A percentile compares a stretch with the other conserved stretches of the same genome.
phyloP scores from a whole-genome alignment of 92 coral and sea anemone species.

The Desmophyllum pertusum region DNA sequence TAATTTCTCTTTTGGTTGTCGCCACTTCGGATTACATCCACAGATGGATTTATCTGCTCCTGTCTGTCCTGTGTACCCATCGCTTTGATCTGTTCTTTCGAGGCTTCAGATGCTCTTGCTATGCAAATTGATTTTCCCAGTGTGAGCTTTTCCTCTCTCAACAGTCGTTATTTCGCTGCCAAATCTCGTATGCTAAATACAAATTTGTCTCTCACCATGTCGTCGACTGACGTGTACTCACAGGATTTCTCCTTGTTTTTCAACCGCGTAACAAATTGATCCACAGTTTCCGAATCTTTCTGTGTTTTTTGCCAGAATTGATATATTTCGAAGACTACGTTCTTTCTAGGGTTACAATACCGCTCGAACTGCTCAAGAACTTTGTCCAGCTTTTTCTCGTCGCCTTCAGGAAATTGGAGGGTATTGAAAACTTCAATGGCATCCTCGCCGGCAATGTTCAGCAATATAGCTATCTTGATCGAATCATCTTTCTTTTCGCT shows the following conservation, averaged over 20 bases:
- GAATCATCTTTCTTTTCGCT: slow-evolving; percentile 11
- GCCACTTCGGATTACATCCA: neutral
- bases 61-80: slow-evolving; percentile 29
- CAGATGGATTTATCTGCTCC: neutral
- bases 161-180: neutral
- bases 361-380: slow-evolving; percentile 5
- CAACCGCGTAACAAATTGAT: too few species aligned
- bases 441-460: slow-evolving; percentile 26
- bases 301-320: too few species aligned
- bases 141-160: too few species aligned
- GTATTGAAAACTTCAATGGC: neutral
- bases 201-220: slow-evolving; percentile 12
- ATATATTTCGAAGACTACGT: neutral
- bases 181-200: slow-evolving; percentile 8
- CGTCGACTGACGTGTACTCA: too few species aligned
- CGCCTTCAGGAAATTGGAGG: too few species aligned
- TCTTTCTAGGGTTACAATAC: slow-evolving; percentile 8
- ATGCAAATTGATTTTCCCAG: slow-evolving; percentile 3
- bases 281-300: too few species aligned
- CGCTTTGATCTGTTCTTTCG: slow-evolving; percentile 24
- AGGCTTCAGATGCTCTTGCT: slow-evolving; percentile 29
- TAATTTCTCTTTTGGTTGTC: neutral
- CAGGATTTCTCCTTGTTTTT: too few species aligned
- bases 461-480: neutral
- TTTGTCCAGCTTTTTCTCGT: neutral